Percentiles rank a stretch among this genome's conserved stretches.
These are phyloP conservation scores for Brachypalpus laphriformis DNA, from an alignment of 2,888 invertebrate species.

Conservation along the genomic window DNA sequence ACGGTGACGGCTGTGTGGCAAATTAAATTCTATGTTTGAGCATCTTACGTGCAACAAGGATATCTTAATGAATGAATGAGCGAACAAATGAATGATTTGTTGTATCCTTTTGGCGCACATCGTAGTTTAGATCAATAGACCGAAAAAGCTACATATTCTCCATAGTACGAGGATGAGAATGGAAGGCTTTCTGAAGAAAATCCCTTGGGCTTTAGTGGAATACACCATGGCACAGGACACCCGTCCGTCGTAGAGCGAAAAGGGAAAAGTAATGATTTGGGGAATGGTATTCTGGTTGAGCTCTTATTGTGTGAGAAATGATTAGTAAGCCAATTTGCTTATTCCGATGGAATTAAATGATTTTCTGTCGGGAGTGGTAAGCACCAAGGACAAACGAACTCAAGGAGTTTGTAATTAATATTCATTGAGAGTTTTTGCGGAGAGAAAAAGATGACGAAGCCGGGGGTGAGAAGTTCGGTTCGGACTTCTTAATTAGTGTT, in stretches of 20 bases:
- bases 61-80: constrained; percentile 61
- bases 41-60: constrained; percentile 37
- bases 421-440: constrained; percentile 48
- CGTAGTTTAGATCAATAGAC: constrained; percentile 17
- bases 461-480: not conserved
- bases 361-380: constrained; percentile 5
- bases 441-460: constrained; percentile 24
- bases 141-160: constrained; percentile 12
- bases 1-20: constrained; percentile 43
- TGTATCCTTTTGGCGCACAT: constrained; percentile 35
- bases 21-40: constrained; percentile 49
- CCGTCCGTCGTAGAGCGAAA: too few species aligned
- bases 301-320: constrained; percentile 62
- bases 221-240: not conserved
- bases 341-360: constrained; percentile 59
- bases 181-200: not conserved
- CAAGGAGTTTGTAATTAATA: constrained; percentile 54
- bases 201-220: constrained; percentile 21
- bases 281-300: constrained; percentile 26
- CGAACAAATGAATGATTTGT: constrained; percentile 64
- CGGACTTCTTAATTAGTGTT: constrained; percentile 55
- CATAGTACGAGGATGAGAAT: too few species aligned
- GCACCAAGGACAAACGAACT: constrained; percentile 3
- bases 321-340: constrained; percentile 64
- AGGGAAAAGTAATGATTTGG: constrained; percentile 11